Conservation (phyloP, 2,113 vertebrate species). For the Lampris megalopsis region DNA sequence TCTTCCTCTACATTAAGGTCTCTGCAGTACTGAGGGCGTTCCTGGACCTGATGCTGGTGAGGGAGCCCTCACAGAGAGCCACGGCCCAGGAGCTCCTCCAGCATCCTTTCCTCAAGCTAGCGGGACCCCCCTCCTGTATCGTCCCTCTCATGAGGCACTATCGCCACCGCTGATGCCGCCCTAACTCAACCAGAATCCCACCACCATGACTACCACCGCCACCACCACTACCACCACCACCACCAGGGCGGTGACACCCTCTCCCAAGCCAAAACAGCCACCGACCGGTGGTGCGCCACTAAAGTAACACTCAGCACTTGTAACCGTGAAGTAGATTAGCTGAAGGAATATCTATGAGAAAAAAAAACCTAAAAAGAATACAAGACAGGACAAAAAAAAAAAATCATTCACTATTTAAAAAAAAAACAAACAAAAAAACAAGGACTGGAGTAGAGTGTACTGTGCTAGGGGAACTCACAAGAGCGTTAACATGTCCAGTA, state of each 20-base stretch:
- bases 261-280: conserved; percentile 64
- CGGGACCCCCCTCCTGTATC: conserved; percentile 95
- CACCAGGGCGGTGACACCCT: conserved; percentile 60
- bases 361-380: conserved; percentile 40
- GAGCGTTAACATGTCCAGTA: conserved; percentile 33
- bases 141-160: conserved; percentile 98
- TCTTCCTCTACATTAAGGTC: conserved; percentile 79
- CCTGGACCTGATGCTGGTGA: conserved; percentile 95
- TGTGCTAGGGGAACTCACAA: conserved; percentile 52
- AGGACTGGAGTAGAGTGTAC: conserved; percentile 36
- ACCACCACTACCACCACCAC: conserved; percentile 48
- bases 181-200: conserved; percentile 8
- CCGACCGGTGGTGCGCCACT: conserved; percentile 51
- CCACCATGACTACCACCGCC: conserved; percentile 31
- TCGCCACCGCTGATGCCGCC: conserved; percentile 87
- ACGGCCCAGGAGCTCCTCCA: conserved; percentile 93
- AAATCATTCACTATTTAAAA: conserved; percentile 26
- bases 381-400: conserved; percentile 47
- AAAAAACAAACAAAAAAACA: background rate
- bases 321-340: conserved; percentile 80
- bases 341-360: conserved; percentile 66
- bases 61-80: conserved; percentile 95
- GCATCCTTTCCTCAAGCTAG: conserved; percentile 94
- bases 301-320: conserved; percentile 69
- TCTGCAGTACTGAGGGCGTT: conserved; percentile 92